Conservation (phyloP, 2,797 vertebrate genomes). For the Heteromormyrus szaboi region DNA sequence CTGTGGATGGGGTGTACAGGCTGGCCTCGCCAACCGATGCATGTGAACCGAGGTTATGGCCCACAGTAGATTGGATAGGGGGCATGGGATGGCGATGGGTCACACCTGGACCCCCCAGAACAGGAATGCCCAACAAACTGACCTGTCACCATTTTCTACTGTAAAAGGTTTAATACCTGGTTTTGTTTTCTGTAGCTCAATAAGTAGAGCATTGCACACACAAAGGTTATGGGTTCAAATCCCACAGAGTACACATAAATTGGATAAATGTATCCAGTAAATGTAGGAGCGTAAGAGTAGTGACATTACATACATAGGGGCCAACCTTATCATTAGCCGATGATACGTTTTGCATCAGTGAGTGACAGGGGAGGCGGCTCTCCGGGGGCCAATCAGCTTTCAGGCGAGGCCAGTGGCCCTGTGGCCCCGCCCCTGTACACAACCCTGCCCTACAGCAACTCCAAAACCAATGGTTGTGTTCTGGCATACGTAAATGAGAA, state of each 20-base stretch:
- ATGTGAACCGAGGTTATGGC: slow-evolving; percentile 50
- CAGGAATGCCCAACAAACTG: slow-evolving; percentile 21
- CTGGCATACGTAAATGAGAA: background rate
- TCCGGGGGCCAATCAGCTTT: background rate
- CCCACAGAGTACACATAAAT: background rate
- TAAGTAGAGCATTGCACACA: background rate
- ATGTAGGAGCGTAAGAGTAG: background rate
- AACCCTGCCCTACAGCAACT: background rate
- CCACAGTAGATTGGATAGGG: slow-evolving; percentile 40
- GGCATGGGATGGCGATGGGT: slow-evolving; percentile 38
- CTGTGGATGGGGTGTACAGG: background rate
- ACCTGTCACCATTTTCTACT: background rate
- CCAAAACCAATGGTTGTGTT: background rate
- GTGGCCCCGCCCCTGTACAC: background rate
- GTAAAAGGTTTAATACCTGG: background rate
- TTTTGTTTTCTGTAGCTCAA: background rate
- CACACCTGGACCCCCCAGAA: slow-evolving; percentile 46
- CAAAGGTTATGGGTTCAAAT: background rate
- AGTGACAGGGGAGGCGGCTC: background rate
- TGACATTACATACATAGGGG: background rate
- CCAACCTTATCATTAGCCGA: background rate
- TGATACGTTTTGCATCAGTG: background rate
- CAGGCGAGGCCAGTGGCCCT: background rate
- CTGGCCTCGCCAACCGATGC: background rate
- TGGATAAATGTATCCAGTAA: background rate